Evolutionary conservation across 2,888 invertebrate genomes (phyloP).

Genomic region (Nycteola revayana): DNA sequence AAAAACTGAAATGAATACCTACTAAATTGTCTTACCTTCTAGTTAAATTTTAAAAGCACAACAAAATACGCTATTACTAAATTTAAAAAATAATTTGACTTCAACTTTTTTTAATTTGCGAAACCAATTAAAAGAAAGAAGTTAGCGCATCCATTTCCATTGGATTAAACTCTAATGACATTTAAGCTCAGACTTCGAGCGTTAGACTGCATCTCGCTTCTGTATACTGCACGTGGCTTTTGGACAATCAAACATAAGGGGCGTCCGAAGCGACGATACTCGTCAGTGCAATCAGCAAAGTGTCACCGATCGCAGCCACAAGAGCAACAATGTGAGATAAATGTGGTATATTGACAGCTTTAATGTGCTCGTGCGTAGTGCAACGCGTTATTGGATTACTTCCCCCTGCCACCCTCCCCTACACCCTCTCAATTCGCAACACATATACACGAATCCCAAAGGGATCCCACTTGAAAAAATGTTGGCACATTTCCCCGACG

Average conservation of each 20-base stretch:
- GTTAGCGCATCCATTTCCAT: neutral
- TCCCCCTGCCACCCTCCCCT: slow-evolving; percentile 1
- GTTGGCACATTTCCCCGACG: slow-evolving; percentile 49
- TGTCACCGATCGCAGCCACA: slow-evolving; percentile 25
- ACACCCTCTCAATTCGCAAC: slow-evolving; percentile 37
- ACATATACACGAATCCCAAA: slow-evolving; percentile 36
- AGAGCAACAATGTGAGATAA: slow-evolving; percentile 20
- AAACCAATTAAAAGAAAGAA: too few relatives aligned
- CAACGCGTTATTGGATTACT: slow-evolving; percentile 40
- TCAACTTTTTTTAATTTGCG: too few relatives aligned
- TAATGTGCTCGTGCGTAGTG: slow-evolving; percentile 37
- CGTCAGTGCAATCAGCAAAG: slow-evolving; percentile 23
- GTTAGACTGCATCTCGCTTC: neutral
- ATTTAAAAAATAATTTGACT: too few relatives aligned
- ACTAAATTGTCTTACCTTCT: too few relatives aligned
- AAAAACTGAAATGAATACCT: too few relatives aligned
- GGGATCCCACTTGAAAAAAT: slow-evolving; percentile 53
- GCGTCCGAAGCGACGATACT: neutral
- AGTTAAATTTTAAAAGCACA: too few relatives aligned
- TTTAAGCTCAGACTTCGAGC: neutral
- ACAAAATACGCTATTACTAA: too few relatives aligned
- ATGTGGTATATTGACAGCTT: slow-evolving; percentile 30
- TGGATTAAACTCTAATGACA: neutral
- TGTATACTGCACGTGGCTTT: neutral
- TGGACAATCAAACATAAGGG: neutral